These are phyloP conservation scores for Amitus sp. DNA, from an alignment of 2,888 invertebrate species.

Conservation along the genomic window DNA sequence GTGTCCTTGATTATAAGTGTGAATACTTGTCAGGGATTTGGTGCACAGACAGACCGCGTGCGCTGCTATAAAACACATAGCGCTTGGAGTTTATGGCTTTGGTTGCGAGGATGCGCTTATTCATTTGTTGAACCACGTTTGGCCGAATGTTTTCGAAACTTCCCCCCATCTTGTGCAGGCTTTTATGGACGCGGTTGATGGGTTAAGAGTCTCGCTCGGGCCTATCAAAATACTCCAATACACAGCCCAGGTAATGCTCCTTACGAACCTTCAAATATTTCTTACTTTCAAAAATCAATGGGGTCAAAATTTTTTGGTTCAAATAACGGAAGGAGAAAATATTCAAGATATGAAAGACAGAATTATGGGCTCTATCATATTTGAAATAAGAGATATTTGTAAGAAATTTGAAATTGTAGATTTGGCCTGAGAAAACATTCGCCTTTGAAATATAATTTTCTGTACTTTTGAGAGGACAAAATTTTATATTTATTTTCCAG, in stretches of 20 bases:
- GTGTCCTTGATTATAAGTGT: too few relatives aligned
- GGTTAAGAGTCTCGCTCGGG: slow-evolving; percentile 94
- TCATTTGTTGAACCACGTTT: slow-evolving; percentile 97
- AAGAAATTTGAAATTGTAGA: too few relatives aligned
- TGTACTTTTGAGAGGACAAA: too few relatives aligned
- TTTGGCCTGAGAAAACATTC: too few relatives aligned
- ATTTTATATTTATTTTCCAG: slow-evolving; percentile 72
- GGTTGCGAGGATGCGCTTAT: slow-evolving; percentile 98
- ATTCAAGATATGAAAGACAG: too few relatives aligned
- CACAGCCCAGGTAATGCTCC: slow-evolving; percentile 86
- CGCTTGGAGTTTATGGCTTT: slow-evolving; percentile 97
- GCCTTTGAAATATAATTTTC: too few relatives aligned
- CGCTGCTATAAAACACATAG: slow-evolving; percentile 99
- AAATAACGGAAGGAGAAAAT: too few relatives aligned
- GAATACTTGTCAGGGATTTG: slow-evolving; percentile 93
- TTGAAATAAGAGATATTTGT: too few relatives aligned
- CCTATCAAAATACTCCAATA: slow-evolving; percentile 97
- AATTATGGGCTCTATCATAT: too few relatives aligned
- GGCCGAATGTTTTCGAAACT: slow-evolving; percentile 99
- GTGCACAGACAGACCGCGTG: slow-evolving; percentile 99
- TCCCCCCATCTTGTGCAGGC: slow-evolving; percentile 99
- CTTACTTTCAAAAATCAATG: too few relatives aligned
- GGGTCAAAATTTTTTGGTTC: too few relatives aligned
- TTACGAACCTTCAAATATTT: too few relatives aligned
- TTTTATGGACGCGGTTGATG: slow-evolving; percentile 99